phyloP scores from a whole-genome alignment of 2,113 vertebrate genomes.

The Cisticola juncidis region DNA sequence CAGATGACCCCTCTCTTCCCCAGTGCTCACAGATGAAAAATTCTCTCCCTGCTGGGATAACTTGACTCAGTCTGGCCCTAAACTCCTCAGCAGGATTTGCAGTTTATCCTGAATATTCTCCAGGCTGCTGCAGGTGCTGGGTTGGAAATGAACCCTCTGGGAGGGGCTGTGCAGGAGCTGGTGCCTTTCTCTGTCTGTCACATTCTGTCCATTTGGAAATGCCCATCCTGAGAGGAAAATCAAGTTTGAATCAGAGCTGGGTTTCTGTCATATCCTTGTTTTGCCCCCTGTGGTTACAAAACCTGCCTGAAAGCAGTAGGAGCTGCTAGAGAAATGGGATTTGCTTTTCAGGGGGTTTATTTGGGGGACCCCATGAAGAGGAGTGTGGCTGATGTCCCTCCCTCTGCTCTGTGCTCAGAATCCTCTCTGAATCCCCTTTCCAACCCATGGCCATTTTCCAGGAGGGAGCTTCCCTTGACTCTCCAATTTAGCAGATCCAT shows the following conservation, averaged over 20 bases:
- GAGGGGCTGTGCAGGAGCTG: background rate
- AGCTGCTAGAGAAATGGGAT: background rate
- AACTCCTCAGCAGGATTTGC: background rate
- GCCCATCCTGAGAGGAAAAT: background rate
- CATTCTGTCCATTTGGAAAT: background rate
- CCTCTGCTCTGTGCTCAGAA: background rate
- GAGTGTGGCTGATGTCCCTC: background rate
- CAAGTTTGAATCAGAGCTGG: background rate
- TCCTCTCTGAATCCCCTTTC: background rate
- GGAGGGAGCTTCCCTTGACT: background rate
- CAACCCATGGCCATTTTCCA: rapidly evolving
- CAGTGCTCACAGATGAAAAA: background rate
- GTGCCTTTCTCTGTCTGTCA: background rate
- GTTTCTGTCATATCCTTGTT: background rate
- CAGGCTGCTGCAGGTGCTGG: background rate
- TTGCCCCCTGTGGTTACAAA: background rate
- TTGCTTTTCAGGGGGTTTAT: rapidly evolving
- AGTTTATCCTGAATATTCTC: background rate
- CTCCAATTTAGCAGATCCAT: background rate
- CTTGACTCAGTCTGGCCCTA: background rate
- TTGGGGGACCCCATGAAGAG: background rate
- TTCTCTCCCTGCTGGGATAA: slow-evolving; percentile 9
- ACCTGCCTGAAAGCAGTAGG: background rate
- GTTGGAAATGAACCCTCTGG: background rate
- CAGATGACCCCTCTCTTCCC: background rate